A percentile compares a stretch with the other conserved stretches of the same genome.
Evolutionary conservation across 2,888 invertebrate genomes (phyloP).

Genomic region (Gerris lacustris): DNA sequence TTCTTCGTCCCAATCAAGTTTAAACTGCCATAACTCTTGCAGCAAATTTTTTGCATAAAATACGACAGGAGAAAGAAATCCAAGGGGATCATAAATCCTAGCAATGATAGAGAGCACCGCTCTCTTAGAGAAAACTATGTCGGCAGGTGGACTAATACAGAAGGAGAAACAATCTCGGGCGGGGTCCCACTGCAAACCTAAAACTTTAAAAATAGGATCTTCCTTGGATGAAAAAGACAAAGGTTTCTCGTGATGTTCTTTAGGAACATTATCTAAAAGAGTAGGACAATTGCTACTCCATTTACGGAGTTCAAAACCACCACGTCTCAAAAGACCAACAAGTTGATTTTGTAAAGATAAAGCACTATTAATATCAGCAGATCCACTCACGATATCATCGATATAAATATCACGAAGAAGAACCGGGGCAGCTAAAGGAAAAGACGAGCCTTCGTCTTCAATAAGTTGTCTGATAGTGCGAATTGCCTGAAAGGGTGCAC

Average conservation of each 20-base stretch:
- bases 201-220: slow-evolving; percentile 11
- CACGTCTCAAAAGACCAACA: slow-evolving; percentile 18
- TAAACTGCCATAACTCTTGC: background rate
- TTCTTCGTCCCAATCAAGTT: background rate
- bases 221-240: slow-evolving; percentile 9
- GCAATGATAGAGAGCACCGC: background rate
- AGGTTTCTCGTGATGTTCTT: background rate
- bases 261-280: background rate
- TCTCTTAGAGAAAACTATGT: background rate
- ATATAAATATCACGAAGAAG: background rate
- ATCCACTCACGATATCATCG: background rate
- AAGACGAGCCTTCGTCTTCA: slow-evolving; percentile 21
- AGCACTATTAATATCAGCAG: background rate
- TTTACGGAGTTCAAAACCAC: slow-evolving; percentile 24
- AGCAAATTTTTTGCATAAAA: background rate
- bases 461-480: slow-evolving; percentile 26
- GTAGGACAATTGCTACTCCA: slow-evolving; percentile 21
- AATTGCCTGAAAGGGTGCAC: slow-evolving; percentile 25
- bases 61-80: background rate
- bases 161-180: background rate
- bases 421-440: slow-evolving; percentile 18
- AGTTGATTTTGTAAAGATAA: slow-evolving; percentile 16
- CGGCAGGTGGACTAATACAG: background rate
- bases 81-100: background rate
- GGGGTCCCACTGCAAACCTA: slow-evolving; percentile 10